Percentiles rank a stretch among this genome's conserved stretches.
phyloP scores from a whole-genome alignment of 2,888 invertebrate genomes.

The Xestia rhomboidea region DNA sequence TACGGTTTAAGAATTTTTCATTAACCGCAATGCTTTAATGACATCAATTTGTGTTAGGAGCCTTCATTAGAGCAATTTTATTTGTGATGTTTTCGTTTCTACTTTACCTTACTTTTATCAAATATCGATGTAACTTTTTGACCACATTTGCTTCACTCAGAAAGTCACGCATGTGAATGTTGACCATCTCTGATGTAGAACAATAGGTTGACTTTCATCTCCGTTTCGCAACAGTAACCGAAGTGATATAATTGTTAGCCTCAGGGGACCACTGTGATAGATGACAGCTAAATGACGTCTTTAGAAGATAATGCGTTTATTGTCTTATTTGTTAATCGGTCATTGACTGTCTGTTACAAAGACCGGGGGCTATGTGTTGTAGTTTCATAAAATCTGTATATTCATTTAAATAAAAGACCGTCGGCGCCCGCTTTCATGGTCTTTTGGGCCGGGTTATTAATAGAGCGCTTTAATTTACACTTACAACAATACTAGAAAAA shows the following conservation, averaged over 20 bases:
- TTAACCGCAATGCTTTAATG: not conserved
- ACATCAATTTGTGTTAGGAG: not conserved
- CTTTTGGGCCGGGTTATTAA: not conserved
- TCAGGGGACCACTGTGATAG: constrained; percentile 25
- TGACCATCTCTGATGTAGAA: constrained; percentile 40
- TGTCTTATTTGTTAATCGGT: constrained; percentile 22
- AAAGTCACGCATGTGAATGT: constrained; percentile 9
- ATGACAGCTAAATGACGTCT: constrained; percentile 47
- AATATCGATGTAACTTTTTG: not conserved
- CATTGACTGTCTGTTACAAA: constrained; percentile 29
- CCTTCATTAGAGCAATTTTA: not conserved
- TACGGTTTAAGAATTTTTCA: not conserved
- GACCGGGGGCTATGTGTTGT: not conserved
- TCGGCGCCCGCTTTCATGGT: not conserved
- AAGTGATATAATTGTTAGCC: constrained; percentile 56
- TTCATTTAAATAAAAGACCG: not conserved
- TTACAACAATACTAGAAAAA: not conserved
- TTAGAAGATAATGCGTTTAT: constrained; percentile 33
- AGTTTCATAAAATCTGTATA: not conserved
- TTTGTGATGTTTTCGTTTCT: not conserved
- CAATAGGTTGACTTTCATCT: constrained; percentile 65
- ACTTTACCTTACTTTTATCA: not conserved
- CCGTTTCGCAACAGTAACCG: constrained; percentile 47
- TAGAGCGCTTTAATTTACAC: not conserved
- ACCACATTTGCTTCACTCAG: not conserved